These are phyloP conservation scores for Numenius arquata DNA, from an alignment of 2,113 vertebrate species.

Conservation along the genomic window DNA sequence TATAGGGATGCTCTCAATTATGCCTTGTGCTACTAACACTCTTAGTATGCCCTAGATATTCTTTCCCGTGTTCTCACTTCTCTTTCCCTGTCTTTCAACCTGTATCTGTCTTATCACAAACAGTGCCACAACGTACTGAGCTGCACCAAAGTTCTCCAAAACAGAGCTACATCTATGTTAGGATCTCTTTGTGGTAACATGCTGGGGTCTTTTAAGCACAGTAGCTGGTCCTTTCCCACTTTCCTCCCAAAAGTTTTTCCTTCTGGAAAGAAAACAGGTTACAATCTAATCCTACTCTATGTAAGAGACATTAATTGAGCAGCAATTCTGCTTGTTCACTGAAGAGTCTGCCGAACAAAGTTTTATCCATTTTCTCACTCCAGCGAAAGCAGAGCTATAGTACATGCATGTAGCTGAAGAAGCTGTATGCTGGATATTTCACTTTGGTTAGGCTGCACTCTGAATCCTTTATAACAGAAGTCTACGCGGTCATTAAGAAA, in stretches of 20 bases:
- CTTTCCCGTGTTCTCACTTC: accelerated
- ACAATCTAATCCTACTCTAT: neutral
- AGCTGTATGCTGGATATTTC: neutral
- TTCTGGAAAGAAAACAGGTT: neutral
- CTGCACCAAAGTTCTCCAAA: neutral
- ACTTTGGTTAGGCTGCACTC: neutral
- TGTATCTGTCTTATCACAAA: neutral
- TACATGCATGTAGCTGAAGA: neutral
- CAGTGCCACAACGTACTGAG: neutral
- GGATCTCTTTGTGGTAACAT: neutral
- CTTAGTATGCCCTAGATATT: neutral
- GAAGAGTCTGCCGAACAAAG: neutral
- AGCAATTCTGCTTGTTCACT: neutral
- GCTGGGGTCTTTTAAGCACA: neutral
- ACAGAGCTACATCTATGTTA: accelerated
- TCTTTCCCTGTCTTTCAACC: neutral
- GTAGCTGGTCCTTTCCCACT: neutral
- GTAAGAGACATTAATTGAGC: neutral
- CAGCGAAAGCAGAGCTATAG: neutral
- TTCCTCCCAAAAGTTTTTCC: neutral
- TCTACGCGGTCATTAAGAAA: neutral
- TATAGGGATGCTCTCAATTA: neutral
- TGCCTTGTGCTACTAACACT: neutral
- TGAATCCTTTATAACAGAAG: neutral
- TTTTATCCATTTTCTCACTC: neutral